Evolutionary conservation across 2,113 vertebrate species (phyloP), one percentile per base, ranked within the genome.

Genomic region (Nicator chloris): DNA sequence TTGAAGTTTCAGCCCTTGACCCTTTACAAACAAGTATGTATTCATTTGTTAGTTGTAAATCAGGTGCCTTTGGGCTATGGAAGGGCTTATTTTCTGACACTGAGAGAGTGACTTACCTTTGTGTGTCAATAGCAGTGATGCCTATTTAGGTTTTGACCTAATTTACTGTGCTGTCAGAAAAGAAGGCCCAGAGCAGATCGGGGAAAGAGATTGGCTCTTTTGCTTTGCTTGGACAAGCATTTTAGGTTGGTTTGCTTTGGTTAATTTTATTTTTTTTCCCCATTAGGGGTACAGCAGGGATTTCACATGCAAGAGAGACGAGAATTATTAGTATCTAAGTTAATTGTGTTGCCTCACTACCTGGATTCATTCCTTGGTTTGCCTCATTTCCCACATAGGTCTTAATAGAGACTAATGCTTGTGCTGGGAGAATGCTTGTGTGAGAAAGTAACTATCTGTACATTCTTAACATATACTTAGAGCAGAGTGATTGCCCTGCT

Each of bases 331-430:
- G 75, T 85, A 95, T 86, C 94, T 88, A 94, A 93, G 91, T 87
- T 95, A 91, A 82, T 95, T 91, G 84, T 96, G 90, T 97, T 97
- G 94, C 95, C 96, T 97, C 94, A 82, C 94, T 95, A 94, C 88
- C 95, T 96, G 94, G 93, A 93, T 95, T 96, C 88, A 92, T 96
- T 96, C 94, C 92, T 94, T 91, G 94, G 80, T 92, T 97, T 92
- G 83, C 92, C 91, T 97, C 82, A 86, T 97, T 97, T 96, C 84
- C 94, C 92, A 96, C 82, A 76, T 89, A 92, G 95, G 94, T 97
- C 93, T 96, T 96, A 94, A 90, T 33, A 86, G 93, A 95, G 96
- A 92, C 78, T 95, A 88, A 82, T 77, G 94, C 90, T 94, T 87
- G 91, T 91, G 89, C 91, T 95, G 95, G 93, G 93, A 94, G 92